phyloP scores from a whole-genome alignment of 2,113 vertebrate species.

The Microcebus griseorufus region DNA sequence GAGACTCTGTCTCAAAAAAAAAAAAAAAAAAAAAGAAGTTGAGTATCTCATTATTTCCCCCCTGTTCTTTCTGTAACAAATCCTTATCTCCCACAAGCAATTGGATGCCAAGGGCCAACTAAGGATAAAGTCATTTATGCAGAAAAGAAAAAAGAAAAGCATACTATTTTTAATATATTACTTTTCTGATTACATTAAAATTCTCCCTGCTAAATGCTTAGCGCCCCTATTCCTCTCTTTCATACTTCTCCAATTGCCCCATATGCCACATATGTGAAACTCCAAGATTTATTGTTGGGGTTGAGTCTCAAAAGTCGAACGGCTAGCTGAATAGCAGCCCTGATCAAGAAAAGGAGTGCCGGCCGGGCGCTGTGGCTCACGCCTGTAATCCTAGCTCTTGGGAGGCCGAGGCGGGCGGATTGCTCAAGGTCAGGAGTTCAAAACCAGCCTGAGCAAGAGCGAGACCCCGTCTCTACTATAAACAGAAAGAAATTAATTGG shows the following conservation, averaged over 20 bases:
- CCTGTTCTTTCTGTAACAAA: conserved; percentile 17
- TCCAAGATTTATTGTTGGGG: not conserved
- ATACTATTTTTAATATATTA: not conserved
- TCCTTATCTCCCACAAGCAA: not conserved
- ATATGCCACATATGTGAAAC: not conserved
- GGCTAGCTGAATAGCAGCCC: not conserved
- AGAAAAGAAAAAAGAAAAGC: not conserved
- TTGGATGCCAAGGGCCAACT: not conserved
- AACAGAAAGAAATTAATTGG: no score
- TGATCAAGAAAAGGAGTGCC: not conserved
- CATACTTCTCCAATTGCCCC: not conserved
- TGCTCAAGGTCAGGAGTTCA: no score
- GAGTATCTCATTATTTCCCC: not conserved
- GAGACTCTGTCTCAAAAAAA: no score
- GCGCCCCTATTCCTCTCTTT: not conserved
- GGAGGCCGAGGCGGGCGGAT: no score
- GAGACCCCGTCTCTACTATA: no score
- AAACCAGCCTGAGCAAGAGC: no score
- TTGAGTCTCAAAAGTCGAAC: not conserved
- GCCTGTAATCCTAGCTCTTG: no score
- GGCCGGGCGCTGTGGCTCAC: no score
- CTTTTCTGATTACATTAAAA: not conserved
- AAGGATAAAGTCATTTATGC: not conserved
- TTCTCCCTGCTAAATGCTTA: not conserved
- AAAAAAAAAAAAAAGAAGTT: not conserved